Evolutionary conservation across 37 sponge, comb jelly and placozoan genomes (phyloP).

Genomic region (Dysidea cf. avara): DNA sequence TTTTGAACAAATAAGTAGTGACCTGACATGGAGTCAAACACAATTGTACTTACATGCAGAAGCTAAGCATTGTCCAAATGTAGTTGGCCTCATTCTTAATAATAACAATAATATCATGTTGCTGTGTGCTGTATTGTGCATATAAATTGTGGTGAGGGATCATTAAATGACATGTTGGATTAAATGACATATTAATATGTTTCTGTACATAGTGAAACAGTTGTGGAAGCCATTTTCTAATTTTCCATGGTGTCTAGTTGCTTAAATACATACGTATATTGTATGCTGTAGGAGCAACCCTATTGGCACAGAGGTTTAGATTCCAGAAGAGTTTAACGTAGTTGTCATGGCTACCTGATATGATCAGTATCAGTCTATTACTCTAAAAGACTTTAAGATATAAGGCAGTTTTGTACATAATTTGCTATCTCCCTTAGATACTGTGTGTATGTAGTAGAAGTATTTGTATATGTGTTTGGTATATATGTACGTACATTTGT

Average conservation of each 20-base stretch:
- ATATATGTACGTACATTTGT: background rate
- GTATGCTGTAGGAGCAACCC: conserved; percentile 54
- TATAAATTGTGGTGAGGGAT: too few relatives aligned
- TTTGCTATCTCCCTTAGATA: too few relatives aligned
- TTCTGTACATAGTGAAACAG: background rate
- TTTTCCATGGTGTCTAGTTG: background rate
- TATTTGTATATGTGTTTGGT: too few relatives aligned
- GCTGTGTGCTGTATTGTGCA: too few relatives aligned
- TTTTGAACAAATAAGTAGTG: conserved; percentile 69
- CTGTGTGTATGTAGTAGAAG: too few relatives aligned
- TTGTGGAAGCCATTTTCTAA: background rate
- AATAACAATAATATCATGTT: too few relatives aligned
- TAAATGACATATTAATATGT: too few relatives aligned
- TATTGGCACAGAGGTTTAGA: conserved; percentile 58
- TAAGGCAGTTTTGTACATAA: background rate
- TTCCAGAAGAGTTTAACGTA: conserved; percentile 92
- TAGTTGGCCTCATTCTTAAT: too few relatives aligned
- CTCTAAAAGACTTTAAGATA: conserved; percentile 91
- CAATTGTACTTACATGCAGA: too few relatives aligned
- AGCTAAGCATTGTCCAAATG: too few relatives aligned
- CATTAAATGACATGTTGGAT: too few relatives aligned
- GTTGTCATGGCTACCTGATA: conserved; percentile 76
- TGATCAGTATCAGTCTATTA: conserved; percentile 68
- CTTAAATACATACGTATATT: background rate
- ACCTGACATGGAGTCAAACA: too few relatives aligned